These are phyloP conservation scores for Drosophila subpulchrella DNA, from an alignment of 1,140 invertebrate genomes.

Conservation along the genomic window DNA sequence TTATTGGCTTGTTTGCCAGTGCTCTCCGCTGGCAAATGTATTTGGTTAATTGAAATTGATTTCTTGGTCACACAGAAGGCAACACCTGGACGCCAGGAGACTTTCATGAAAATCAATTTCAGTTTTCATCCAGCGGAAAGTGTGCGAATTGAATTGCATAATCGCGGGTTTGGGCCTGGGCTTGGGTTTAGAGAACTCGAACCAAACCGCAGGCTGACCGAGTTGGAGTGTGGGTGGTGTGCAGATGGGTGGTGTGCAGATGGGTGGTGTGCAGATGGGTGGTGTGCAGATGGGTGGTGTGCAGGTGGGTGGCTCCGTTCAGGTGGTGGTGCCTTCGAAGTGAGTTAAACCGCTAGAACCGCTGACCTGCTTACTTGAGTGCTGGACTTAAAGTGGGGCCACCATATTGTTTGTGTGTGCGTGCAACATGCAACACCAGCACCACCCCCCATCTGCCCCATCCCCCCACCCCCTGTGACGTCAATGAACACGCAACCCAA, in stretches of 20 bases:
- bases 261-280: slow-evolving; percentile 6
- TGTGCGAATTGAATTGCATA: slow-evolving; percentile 43
- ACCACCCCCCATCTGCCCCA: too few species aligned
- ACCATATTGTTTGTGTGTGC: slow-evolving; percentile 44
- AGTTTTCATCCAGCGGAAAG: slow-evolving; percentile 52
- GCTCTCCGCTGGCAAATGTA: slow-evolving; percentile 40
- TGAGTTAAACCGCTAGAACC: slow-evolving; percentile 70
- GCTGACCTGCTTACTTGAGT: slow-evolving; percentile 79
- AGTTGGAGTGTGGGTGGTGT: slow-evolving; percentile 29
- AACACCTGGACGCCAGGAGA: slow-evolving; percentile 12
- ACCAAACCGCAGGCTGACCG: slow-evolving; percentile 56
- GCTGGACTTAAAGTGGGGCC: slow-evolving; percentile 28
- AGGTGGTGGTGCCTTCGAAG: slow-evolving; percentile 31
- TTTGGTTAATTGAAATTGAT: slow-evolving; percentile 80
- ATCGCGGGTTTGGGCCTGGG: neutral
- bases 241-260: slow-evolving; percentile 10
- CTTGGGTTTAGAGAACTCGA: slow-evolving; percentile 2
- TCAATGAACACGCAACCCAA: slow-evolving; percentile 70
- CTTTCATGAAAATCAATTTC: slow-evolving; percentile 70
- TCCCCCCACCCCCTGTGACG: slow-evolving; percentile 41
- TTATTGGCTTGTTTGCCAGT: slow-evolving; percentile 1
- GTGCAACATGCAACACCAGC: slow-evolving; percentile 70
- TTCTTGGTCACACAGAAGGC: slow-evolving; percentile 24
- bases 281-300: slow-evolving; percentile 8
- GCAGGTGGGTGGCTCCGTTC: neutral